These are phyloP conservation scores for Danio jaintianensis DNA, from an alignment of 2,797 vertebrate species.

Conservation along the genomic window DNA sequence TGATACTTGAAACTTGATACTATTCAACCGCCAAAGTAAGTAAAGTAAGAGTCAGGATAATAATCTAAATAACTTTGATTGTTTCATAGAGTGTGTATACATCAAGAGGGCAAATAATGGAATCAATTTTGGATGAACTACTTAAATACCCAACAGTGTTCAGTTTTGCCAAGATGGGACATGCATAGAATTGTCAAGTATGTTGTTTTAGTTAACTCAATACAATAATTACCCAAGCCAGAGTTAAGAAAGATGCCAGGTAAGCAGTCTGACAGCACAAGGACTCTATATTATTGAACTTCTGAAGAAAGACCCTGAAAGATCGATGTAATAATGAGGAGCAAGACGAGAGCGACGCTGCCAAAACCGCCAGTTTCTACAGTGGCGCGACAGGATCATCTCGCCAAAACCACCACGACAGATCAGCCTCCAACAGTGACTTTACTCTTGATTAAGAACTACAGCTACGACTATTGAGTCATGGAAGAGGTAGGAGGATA, in stretches of 20 bases:
- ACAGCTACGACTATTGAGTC: conserved; percentile 15
- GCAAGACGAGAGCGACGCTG: not conserved
- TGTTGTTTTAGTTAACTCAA: conserved; percentile 4
- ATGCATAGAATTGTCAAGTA: conserved; percentile 6
- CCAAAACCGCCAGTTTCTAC: not conserved
- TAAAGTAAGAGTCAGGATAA: too few relatives aligned
- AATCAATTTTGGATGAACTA: too few relatives aligned
- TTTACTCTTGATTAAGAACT: conserved; percentile 28
- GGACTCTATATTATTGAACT: not conserved
- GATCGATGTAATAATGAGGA: not conserved
- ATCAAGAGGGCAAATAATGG: too few relatives aligned
- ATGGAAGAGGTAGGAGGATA: conserved; percentile 11
- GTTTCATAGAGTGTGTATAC: too few relatives aligned
- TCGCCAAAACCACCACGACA: not conserved
- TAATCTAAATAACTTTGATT: too few relatives aligned
- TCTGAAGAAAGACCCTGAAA: not conserved
- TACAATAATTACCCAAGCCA: not conserved
- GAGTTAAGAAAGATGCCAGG: not conserved
- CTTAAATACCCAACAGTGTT: not conserved
- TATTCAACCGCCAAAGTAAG: too few relatives aligned
- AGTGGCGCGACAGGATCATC: not conserved
- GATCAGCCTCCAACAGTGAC: not conserved
- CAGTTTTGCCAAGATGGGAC: not conserved
- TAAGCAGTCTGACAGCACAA: not conserved
- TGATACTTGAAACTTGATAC: too few relatives aligned